These are phyloP conservation scores for Stenolophus ochropezus DNA, from an alignment of 2,888 invertebrate genomes.

Conservation along the genomic window DNA sequence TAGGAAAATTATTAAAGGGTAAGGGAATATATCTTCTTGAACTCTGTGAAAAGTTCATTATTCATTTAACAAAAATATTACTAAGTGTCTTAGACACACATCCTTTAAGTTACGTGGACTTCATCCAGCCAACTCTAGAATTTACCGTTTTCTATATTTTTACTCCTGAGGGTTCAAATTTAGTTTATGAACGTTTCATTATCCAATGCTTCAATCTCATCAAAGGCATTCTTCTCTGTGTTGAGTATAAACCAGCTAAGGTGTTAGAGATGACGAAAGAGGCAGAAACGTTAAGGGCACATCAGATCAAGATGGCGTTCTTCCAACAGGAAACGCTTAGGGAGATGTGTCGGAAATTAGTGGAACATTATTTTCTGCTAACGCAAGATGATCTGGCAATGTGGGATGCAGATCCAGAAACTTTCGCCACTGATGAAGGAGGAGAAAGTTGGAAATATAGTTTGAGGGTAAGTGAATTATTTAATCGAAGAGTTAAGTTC, in stretches of 20 bases:
- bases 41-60: slow-evolving; percentile 88
- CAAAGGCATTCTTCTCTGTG: slow-evolving; percentile 86
- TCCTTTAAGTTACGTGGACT: slow-evolving; percentile 86
- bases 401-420: slow-evolving; percentile 95
- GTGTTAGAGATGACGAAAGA: slow-evolving; percentile 76
- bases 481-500: too few relatives aligned
- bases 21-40: slow-evolving; percentile 79
- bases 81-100: slow-evolving; percentile 86
- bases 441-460: slow-evolving; percentile 97
- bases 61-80: slow-evolving; percentile 90
- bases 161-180: slow-evolving; percentile 85
- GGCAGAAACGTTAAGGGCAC: slow-evolving; percentile 78
- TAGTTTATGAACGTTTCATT: slow-evolving; percentile 89
- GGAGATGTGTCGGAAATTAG: slow-evolving; percentile 88
- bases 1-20: slow-evolving; percentile 80
- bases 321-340: slow-evolving; percentile 84
- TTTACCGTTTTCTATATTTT: slow-evolving; percentile 91
- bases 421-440: slow-evolving; percentile 90
- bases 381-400: slow-evolving; percentile 88
- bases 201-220: slow-evolving; percentile 94
- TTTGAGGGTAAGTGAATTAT: slow-evolving; percentile 79
- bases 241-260: slow-evolving; percentile 83
- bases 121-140: slow-evolving; percentile 87
- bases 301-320: slow-evolving; percentile 84
- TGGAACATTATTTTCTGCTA: slow-evolving; percentile 91